phyloP scores from a whole-genome alignment of 2,888 invertebrate genomes.

The Ryuthela nishihirai region DNA sequence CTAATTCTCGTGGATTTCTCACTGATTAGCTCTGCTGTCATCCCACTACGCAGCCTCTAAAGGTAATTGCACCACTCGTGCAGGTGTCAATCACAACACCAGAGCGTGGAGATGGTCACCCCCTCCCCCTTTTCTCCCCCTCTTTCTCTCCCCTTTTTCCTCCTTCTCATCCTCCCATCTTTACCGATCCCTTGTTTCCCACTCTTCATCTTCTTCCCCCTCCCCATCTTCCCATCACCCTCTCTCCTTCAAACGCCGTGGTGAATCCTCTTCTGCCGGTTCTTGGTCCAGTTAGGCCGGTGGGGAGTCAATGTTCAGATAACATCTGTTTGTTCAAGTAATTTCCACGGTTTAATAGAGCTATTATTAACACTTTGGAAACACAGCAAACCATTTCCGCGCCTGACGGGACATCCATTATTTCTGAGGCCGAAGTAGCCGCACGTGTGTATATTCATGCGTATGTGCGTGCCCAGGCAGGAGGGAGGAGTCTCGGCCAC shows the following conservation, averaged over 20 bases:
- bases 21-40: constrained; percentile 2
- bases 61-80: constrained; percentile 24
- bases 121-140: background rate
- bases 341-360: constrained; percentile 37
- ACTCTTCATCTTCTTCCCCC: too few relatives aligned
- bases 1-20: constrained; percentile 22
- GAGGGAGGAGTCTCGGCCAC: too few relatives aligned
- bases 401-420: constrained; percentile 25
- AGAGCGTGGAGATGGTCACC: background rate
- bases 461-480: too few relatives aligned
- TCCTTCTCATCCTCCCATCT: background rate
- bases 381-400: constrained; percentile 25
- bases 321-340: constrained; percentile 38
- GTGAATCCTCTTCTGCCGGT: too few relatives aligned
- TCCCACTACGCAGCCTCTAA: constrained; percentile 4
- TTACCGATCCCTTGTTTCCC: too few relatives aligned
- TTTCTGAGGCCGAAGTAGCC: too few relatives aligned
- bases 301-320: constrained; percentile 18
- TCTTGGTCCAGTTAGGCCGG: too few relatives aligned
- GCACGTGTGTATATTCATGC: too few relatives aligned
- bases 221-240: too few relatives aligned
- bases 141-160: background rate
- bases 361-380: constrained; percentile 36
- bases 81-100: constrained; percentile 26
- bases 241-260: too few relatives aligned